Base-by-base conservation (phyloP, 2,113 vertebrate species). In the Macrotis lagotis region DNA sequence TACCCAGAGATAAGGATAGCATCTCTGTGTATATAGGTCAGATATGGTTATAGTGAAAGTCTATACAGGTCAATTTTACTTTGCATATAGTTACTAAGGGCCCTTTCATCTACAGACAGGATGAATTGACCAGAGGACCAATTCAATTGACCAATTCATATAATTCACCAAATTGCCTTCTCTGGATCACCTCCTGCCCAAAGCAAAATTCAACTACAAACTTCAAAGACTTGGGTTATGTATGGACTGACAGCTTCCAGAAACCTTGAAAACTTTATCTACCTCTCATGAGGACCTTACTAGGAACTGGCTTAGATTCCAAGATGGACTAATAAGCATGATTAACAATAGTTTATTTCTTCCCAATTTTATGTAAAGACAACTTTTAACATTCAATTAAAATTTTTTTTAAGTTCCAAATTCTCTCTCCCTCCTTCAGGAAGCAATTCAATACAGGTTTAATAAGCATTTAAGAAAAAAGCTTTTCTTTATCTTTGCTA, bases 211-310 rank as follows among this genome's bases (percentile, higher is more conserved):
- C 44, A 91, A 48, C 25, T 26, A 59, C 1, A 89, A n/a, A 26
- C 51, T 92, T 92, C 48, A n/a, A 50, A 89, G 25, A 90, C 52
- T 59, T 28, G n/a, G 47, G 48, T 28, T 92, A 44, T 19, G 19
- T 92, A 44, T 19, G 19, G 26, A 94, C 48, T 74, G 3, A 51
- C 48, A 28, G 26, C 19, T 55, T 16, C 8, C 44, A 44, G 25
- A 51, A 88, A 66, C n/a, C 89, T 90, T 51, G 48, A 92, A 89
- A 89, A 55, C 12, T 50, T 92, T 94, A 49, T 89, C 16, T 59
- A 51, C 48, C 50, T 66, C n/a, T 48, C 59, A 8, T 37, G 26
- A 94, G 31, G n/a, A 90, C 48, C 90, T 2, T 50, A 51, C 51
- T 92, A 7, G 31, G 3, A 9, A 48, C 47, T 92, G 31, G 37